phyloP scores from a whole-genome alignment of 2,888 invertebrate species.

The Heterodera filipjevi region DNA sequence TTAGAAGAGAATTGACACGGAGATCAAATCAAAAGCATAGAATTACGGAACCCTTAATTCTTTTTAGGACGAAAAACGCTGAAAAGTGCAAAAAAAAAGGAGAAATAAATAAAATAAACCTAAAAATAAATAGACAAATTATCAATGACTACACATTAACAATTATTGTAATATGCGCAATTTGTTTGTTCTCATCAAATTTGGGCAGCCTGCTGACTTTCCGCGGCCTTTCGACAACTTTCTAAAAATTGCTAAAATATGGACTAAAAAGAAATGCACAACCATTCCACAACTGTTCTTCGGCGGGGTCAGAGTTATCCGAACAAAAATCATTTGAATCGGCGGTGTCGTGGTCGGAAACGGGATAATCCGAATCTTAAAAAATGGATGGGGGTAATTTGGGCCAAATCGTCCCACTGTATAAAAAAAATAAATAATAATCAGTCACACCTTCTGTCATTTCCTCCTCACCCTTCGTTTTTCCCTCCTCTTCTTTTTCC shows the following conservation, averaged over 20 bases:
- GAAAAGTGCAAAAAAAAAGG: background rate
- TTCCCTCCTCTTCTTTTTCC: background rate
- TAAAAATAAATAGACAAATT: background rate
- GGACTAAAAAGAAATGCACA: background rate
- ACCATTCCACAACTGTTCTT: background rate
- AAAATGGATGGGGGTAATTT: background rate
- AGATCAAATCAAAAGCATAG: constrained; percentile 2
- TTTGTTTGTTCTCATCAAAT: background rate
- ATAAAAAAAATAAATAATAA: background rate
- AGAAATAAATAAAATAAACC: background rate
- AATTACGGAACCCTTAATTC: background rate
- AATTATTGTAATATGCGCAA: background rate
- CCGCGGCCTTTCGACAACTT: background rate
- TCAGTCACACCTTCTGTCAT: background rate
- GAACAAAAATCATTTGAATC: background rate
- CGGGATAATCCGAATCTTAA: background rate
- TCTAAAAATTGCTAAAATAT: background rate
- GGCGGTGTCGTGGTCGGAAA: background rate
- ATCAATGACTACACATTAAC: background rate
- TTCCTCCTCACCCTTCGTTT: background rate
- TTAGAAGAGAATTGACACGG: background rate
- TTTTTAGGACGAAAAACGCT: background rate
- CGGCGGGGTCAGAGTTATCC: background rate
- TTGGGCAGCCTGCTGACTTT: background rate
- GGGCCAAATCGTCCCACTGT: background rate